Base-by-base conservation (phyloP, 2,113 vertebrate species). In the Turdus rufiventris region DNA sequence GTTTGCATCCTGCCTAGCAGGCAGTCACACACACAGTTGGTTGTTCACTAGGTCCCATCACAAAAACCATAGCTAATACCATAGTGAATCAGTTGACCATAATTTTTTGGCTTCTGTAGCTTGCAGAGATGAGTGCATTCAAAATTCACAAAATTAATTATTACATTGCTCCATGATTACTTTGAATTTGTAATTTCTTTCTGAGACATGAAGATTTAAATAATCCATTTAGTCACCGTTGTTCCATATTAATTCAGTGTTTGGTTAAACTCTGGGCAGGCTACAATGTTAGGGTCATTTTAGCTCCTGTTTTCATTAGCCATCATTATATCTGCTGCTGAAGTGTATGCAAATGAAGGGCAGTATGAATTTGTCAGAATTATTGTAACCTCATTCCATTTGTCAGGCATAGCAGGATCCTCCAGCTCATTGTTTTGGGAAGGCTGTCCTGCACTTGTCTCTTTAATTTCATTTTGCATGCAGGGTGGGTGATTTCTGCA, bases 361-460 rank as follows among this genome's bases (percentile, higher is more conserved):
- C 42, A 72, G 61, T 50, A 93, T 90, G 81, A 95, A 95, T 96
- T 96, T 91, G 90, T 97, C 95, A 96, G 90, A 96, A 96, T 94
- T 91, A 92, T 93, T 76, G 88, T 84, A 84, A 89, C 67, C 78
- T 84, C 80, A 96, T 94, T 94, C 57, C 9, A 5, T 73, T 89
- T 96, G 96, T 92, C 95, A 96, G 75, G 90, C 96, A 81, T 89
- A 88, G 38, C 10, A 0, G 34, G 33, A 71, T 87, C 54, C 47
- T 93, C 76, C 53, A 38, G 45, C 19, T 85, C 71, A 81, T 93
- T 96, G 77, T 95, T 95, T 95, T 70, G 71, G 47, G 38, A 90
- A 88, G 73, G 88, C 57, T 54, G 62, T 92, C 75, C 78, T 85
- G 63, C 53, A 80, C 47, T 92, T 88, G 71, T 78, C 43, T 92